Percentiles rank a stretch among this genome's conserved stretches.
These are phyloP conservation scores for Metridium senile DNA, from an alignment of 92 coral and sea anemone species.

Conservation along the genomic window DNA sequence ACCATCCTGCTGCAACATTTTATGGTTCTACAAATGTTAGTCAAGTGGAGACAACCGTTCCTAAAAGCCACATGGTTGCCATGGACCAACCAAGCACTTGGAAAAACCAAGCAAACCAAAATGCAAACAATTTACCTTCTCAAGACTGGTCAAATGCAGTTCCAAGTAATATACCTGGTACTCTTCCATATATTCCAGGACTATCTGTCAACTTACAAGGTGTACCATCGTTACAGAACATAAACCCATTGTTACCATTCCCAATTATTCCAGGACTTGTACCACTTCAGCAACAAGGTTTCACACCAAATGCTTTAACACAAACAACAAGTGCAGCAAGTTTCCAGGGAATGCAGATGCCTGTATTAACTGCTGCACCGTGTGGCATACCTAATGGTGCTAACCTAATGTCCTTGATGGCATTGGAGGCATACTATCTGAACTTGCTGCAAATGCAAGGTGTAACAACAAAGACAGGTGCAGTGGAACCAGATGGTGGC, in stretches of 20 bases:
- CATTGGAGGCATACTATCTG: constrained; percentile 29
- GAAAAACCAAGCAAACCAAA: background rate
- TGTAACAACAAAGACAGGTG: background rate
- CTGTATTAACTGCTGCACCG: constrained; percentile 3
- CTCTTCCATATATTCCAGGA: constrained; percentile 5
- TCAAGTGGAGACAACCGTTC: background rate
- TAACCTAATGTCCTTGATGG: constrained; percentile 17
- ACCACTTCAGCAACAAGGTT: constrained; percentile 19
- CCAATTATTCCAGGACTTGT: constrained; percentile 37
- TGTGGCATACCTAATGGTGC: background rate
- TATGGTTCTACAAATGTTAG: too few species aligned
- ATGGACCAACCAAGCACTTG: background rate
- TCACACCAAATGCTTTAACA: constrained; percentile 8
- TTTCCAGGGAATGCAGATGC: background rate
- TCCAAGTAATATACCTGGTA: background rate
- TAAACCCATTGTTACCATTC: constrained; percentile 14
- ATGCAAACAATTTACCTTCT: background rate
- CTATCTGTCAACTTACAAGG: background rate
- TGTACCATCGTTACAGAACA: constrained; percentile 11
- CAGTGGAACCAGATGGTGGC: background rate
- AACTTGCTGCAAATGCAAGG: constrained; percentile 33
- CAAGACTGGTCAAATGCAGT: background rate
- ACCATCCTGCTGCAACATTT: too few species aligned
- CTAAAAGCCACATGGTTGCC: background rate
- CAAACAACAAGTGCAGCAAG: background rate